Evolutionary conservation across 2,888 invertebrate species (phyloP), one percentile per base, ranked within the genome.

Genomic region (Cheilosia impressa): DNA sequence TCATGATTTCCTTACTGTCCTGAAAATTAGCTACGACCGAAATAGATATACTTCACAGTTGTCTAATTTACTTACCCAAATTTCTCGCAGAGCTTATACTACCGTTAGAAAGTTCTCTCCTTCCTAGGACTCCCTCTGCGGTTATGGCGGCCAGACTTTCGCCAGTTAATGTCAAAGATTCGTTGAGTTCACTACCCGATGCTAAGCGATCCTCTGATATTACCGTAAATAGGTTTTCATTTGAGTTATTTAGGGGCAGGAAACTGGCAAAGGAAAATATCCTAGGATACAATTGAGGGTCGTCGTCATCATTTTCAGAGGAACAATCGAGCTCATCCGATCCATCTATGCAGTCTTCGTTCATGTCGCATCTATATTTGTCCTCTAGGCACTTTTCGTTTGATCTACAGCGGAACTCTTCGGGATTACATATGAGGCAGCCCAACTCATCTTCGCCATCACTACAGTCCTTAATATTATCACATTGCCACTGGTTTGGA

Each of bases 281-380:
- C 31, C 91, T 88, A 0, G 91, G 90, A 87, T 90, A 91, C 5
- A 89, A 88, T 68, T 89, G 89, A 9, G 90, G 69, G 24, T 90
- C 89, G 0, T 89, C 89, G 65, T 90, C 90, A 50, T 91, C 90
- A 27, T 91, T 91, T 1, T 90, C 90, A 15, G 88, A 87, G 78
- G 94, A 94, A 88, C 95, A 95, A 52, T 93, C 91, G 2, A 91
- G 90, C 89, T 95, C 95, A 87, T 95, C 95, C 34, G 95, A 95
- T 0, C 94, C 94, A 81, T 93, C 93, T 4, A 93, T 91, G 87
- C 95, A 95, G 89, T 95, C 95, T 1, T 91, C 91, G 15, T 93
- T 93, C 2, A 94, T 93, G 87, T 95, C 95, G 89, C 95, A 95
- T 58, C 94, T 91, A 93, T 94, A 94, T 82, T 93, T 93, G 17